These are phyloP conservation scores for Corynorhinus townsendii DNA, from an alignment of 2,113 vertebrate genomes.

Conservation along the genomic window DNA sequence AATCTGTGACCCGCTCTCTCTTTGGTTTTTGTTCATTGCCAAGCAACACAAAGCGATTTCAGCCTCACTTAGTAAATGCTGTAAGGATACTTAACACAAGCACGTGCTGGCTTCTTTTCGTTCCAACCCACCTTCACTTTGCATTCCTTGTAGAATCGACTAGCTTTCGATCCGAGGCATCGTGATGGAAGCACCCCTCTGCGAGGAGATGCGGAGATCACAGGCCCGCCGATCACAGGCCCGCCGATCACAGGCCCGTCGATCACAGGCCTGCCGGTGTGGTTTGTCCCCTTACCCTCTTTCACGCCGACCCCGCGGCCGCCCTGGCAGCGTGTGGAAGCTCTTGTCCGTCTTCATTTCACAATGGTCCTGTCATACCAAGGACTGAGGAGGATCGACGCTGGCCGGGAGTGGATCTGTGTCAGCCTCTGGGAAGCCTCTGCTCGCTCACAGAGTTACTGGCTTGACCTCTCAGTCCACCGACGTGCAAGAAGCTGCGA, in stretches of 20 bases:
- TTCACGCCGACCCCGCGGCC: conserved; percentile 75
- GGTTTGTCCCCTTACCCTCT: conserved; percentile 58
- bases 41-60: not conserved
- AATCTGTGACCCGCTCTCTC: not conserved
- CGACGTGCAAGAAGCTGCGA: conserved; percentile 76
- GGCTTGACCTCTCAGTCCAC: conserved; percentile 79
- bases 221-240: not conserved
- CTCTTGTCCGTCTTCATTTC: conserved; percentile 68
- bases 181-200: conserved; percentile 3
- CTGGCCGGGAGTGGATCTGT: conserved; percentile 71
- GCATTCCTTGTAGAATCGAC: not conserved
- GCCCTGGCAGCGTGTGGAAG: conserved; percentile 57
- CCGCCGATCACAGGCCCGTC: conserved; percentile 28
- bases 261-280: no score
- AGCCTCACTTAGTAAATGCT: not conserved
- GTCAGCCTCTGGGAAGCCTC: conserved; percentile 79
- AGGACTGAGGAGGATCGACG: conserved; percentile 74
- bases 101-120: not conserved
- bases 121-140: not conserved
- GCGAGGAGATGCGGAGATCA: conserved; percentile 10
- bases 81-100: conserved; percentile 13
- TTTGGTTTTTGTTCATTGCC: not conserved
- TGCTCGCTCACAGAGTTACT: conserved; percentile 79
- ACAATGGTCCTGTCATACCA: conserved; percentile 75
- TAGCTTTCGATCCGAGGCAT: conserved; percentile 30